phyloP scores from a whole-genome alignment of 30 jellyfish, hydroid and myxozoan genomes.

The Turritopsis rubra region DNA sequence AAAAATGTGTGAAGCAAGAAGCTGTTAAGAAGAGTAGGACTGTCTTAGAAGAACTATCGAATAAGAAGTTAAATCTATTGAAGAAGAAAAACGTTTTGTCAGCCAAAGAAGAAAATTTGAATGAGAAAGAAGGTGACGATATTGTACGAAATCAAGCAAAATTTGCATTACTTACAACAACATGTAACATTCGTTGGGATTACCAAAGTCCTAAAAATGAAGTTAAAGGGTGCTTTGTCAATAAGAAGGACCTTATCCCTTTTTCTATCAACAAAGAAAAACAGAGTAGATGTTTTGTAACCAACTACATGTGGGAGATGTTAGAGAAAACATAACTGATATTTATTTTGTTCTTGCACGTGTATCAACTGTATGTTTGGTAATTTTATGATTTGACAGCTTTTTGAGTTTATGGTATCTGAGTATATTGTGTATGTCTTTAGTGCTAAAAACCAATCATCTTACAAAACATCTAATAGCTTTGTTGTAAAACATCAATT shows the following conservation, averaged over 20 bases:
- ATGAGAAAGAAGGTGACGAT: slow-evolving; percentile 11
- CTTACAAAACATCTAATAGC: no score
- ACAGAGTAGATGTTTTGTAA: slow-evolving; percentile 37
- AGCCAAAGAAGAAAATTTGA: slow-evolving; percentile 21
- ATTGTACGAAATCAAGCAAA: slow-evolving; percentile 31
- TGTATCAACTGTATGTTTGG: not conserved
- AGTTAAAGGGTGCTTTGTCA: slow-evolving; percentile 56
- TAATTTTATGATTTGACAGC: no score
- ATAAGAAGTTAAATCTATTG: not conserved
- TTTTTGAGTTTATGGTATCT: no score
- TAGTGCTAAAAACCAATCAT: no score
- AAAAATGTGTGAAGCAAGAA: not conserved
- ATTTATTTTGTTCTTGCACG: not conserved
- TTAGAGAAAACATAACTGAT: slow-evolving; percentile 29
- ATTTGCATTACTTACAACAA: slow-evolving; percentile 38
- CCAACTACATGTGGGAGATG: slow-evolving; percentile 72
- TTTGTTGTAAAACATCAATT: no score
- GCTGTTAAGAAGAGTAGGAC: not conserved
- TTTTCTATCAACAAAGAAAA: slow-evolving; percentile 40
- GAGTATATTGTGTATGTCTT: no score
- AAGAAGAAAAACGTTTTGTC: slow-evolving; percentile 21
- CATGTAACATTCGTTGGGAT: slow-evolving; percentile 71
- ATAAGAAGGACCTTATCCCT: slow-evolving; percentile 49
- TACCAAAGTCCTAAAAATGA: slow-evolving; percentile 44
- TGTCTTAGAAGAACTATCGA: slow-evolving; percentile 21